phyloP scores from a whole-genome alignment of 1,140 invertebrate species.

The Drosophila trapezifrons region DNA sequence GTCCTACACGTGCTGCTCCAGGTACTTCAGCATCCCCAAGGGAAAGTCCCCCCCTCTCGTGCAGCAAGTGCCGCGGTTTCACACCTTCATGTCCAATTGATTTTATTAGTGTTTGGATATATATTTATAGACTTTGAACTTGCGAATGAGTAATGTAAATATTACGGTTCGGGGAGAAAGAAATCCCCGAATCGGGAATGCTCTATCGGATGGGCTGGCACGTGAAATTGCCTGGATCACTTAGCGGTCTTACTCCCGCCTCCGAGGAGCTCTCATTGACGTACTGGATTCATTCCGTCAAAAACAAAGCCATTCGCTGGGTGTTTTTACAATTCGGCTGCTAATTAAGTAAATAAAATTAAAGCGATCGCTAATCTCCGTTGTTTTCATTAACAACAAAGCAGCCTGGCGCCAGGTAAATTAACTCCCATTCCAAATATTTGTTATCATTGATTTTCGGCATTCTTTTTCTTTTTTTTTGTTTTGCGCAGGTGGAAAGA shows the following conservation, averaged over 20 bases:
- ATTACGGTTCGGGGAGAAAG: not conserved
- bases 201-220: constrained; percentile 11
- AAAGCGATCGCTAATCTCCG: constrained; percentile 56
- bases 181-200: constrained; percentile 4
- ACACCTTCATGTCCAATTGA: constrained; percentile 59
- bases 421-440: constrained; percentile 61
- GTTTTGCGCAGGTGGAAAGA: constrained; percentile 39
- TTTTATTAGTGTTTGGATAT: constrained; percentile 29
- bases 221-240: constrained; percentile 4
- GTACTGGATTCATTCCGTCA: constrained; percentile 15
- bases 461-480: not conserved
- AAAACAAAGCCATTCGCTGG: constrained; percentile 32
- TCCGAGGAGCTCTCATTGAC: not conserved
- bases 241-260: not conserved
- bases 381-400: constrained; percentile 70
- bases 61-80: constrained; percentile 35
- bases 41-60: not conserved
- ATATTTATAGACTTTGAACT: constrained; percentile 28
- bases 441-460: constrained; percentile 6
- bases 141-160: constrained; percentile 49
- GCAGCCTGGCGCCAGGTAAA: constrained; percentile 68
- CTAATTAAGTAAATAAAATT: constrained; percentile 76
- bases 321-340: constrained; percentile 55
- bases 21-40: not conserved
- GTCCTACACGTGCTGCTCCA: constrained; percentile 25